Evolutionary conservation across 2,888 invertebrate genomes (phyloP), one percentile per base, ranked within the genome.

Genomic region (Anthrax anthrax): DNA sequence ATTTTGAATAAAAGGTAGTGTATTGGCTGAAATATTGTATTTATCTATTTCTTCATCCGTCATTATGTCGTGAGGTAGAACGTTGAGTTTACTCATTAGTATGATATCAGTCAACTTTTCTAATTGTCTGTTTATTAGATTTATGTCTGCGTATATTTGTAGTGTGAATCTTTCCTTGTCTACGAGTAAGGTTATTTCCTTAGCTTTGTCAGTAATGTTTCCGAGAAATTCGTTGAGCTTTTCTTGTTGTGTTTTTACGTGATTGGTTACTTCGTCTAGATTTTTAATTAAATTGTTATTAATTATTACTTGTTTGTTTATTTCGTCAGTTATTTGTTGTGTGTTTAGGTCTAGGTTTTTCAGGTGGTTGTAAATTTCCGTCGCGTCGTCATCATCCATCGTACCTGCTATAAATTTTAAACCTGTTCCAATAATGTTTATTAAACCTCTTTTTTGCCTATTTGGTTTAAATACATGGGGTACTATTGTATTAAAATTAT

Each of bases 381-480:
- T 6, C 8, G 17, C 17, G 16, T 37, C 37, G 16, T 37, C 37
- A 17, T n/a, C n/a, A 17, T 37, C 37, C 37, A 37, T 37, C 4
- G 37, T 37, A 17, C 37, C 37, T n/a, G 37, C 37, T 42, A 32
- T 10, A 10, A 29, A 32, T 18, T 43, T 43, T 2, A 43, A 18
- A n/a, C 43, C 43, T 43, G 32, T 43, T 8, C 43, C 36, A 18
- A 37, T 16, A n/a, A 37, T 43, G 16, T 43, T 43, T 14, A 43
- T 43, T n/a, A 36, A 2, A 18, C 43, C 43, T n/a, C 43, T 17
- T 37, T 37, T 43, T 4, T 6, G 23, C 8, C 23, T 23, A 4
- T 23, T 23, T 23, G 4, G 5, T 23, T 4, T 23, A 23, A 6
- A 8, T 23, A 8, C 8, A 23, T 23, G 8, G 5, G 23, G 23